phyloP scores from a whole-genome alignment of 2,113 vertebrate genomes.

The Sarotherodon lohbergeri region DNA sequence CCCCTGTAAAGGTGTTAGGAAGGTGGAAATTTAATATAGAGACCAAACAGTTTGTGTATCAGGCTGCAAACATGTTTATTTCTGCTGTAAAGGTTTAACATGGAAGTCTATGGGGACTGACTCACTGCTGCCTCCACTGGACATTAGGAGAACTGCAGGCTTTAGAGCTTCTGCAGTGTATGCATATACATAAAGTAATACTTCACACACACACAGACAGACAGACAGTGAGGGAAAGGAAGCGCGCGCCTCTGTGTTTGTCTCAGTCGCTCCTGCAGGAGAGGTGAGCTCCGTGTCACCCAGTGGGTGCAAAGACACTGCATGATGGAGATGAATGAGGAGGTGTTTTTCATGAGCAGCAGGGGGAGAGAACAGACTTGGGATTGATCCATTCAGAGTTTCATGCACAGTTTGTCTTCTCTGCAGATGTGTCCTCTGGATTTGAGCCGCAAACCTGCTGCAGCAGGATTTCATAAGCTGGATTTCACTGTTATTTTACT shows the following conservation, averaged over 20 bases:
- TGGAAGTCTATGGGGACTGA: not conserved
- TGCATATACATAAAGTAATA: not conserved
- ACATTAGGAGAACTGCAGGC: not conserved
- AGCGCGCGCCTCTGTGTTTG: not conserved
- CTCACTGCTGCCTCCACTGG: not conserved
- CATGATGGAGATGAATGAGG: not conserved
- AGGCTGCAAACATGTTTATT: not conserved
- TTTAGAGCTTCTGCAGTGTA: rapidly evolving
- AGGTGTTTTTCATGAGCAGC: not conserved
- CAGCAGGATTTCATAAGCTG: not conserved
- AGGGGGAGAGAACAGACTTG: not conserved
- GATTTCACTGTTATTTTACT: not conserved
- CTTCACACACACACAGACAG: rapidly evolving
- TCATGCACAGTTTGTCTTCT: not conserved
- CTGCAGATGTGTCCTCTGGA: not conserved
- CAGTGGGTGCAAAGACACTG: not conserved
- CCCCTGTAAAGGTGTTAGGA: not conserved
- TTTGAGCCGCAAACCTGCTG: not conserved
- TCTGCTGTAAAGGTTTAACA: not conserved
- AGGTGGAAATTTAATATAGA: not conserved
- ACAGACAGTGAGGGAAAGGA: not conserved
- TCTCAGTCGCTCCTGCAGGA: not conserved
- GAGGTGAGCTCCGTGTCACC: not conserved
- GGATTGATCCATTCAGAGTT: not conserved
- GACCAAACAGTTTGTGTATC: not conserved